Percentiles rank a stretch among this genome's conserved stretches.
phyloP scores from a whole-genome alignment of 2,888 invertebrate genomes.

The Coecobrya sp. region DNA sequence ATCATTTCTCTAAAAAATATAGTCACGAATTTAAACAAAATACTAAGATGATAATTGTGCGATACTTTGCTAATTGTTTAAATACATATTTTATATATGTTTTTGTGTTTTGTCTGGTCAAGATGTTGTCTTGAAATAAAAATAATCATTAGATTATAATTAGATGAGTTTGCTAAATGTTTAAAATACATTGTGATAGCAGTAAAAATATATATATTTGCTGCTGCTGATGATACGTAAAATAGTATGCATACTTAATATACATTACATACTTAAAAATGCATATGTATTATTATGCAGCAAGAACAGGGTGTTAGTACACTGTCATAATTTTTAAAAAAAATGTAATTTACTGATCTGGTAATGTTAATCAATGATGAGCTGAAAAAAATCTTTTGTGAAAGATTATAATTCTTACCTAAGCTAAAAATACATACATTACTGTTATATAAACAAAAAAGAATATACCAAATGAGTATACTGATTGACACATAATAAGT shows the following conservation, averaged over 20 bases:
- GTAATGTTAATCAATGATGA: slow-evolving; percentile 50
- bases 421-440: background rate
- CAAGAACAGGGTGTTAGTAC: slow-evolving; percentile 73
- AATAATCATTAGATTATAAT: background rate
- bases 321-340: slow-evolving; percentile 47
- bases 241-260: slow-evolving; percentile 25
- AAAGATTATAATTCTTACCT: slow-evolving; percentile 36
- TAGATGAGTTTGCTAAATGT: slow-evolving; percentile 45
- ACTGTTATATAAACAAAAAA: background rate
- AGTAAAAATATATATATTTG: slow-evolving; percentile 28
- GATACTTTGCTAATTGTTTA: slow-evolving; percentile 40
- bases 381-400: slow-evolving; percentile 21
- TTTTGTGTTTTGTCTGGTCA: slow-evolving; percentile 14
- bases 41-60: background rate
- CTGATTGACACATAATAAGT: slow-evolving; percentile 48
- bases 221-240: background rate
- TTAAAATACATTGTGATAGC: slow-evolving; percentile 74
- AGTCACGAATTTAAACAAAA: too few species aligned
- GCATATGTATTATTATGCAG: background rate
- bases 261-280: slow-evolving; percentile 12
- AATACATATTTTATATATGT: slow-evolving; percentile 27
- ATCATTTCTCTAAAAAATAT: too few species aligned
- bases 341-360: slow-evolving; percentile 28
- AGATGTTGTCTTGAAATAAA: background rate
- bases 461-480: slow-evolving; percentile 37